These are phyloP conservation scores for Gobius niger DNA, from an alignment of 2,113 vertebrate species.

Conservation along the genomic window DNA sequence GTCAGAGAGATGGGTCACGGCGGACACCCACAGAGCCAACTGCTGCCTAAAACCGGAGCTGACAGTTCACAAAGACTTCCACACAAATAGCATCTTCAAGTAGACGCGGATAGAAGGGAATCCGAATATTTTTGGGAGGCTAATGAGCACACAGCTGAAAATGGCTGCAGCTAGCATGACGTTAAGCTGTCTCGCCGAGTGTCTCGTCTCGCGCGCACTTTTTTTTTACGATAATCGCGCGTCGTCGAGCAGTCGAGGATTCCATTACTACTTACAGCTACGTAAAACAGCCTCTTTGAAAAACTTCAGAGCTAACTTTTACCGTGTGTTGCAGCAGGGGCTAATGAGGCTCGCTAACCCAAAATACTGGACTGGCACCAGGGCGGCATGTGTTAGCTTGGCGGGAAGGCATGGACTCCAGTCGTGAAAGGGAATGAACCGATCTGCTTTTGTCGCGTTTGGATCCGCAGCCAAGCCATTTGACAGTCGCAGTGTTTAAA, in stretches of 20 bases:
- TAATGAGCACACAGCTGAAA: background rate
- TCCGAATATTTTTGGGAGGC: background rate
- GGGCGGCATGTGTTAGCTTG: constrained; percentile 70
- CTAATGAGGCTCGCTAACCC: constrained; percentile 55
- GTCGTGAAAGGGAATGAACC: constrained; percentile 68
- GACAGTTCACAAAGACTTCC: no score
- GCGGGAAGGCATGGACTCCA: constrained; percentile 69
- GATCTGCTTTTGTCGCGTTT: constrained; percentile 58
- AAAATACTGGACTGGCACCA: constrained; percentile 69
- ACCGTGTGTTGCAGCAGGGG: constrained; percentile 25
- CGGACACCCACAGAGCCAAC: no score
- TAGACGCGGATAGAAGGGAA: no score
- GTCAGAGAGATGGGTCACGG: no score
- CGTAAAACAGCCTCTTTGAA: background rate
- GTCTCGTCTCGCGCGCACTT: background rate
- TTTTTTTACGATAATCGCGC: no score
- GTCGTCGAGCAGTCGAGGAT: background rate
- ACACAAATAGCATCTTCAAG: no score
- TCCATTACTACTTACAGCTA: background rate
- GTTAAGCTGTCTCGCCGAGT: background rate
- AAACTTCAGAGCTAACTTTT: constrained; percentile 40
- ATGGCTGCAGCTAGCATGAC: background rate
- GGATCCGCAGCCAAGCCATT: constrained; percentile 67
- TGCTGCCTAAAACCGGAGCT: no score
- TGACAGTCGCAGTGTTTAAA: constrained; percentile 65